Evolutionary conservation across 2,888 invertebrate genomes (phyloP).

Genomic region (Teinopalpus imperialis): DNA sequence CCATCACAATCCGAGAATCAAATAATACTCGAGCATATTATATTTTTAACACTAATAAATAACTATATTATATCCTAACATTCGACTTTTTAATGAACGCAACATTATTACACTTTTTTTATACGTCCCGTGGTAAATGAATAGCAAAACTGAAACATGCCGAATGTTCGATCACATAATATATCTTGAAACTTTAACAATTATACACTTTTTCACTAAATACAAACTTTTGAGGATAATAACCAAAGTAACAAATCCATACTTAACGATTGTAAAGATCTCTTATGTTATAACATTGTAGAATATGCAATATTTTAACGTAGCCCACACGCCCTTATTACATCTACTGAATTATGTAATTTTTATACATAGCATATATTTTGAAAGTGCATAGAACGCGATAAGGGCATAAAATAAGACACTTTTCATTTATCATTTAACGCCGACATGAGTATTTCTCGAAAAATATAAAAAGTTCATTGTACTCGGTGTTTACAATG

Average conservation of each 20-base stretch:
- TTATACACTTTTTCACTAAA: not conserved
- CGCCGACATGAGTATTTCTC: constrained; percentile 36
- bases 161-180: no score
- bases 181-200: not conserved
- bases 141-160: no score
- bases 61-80: no score
- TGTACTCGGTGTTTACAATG: constrained; percentile 67
- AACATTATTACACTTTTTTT: no score
- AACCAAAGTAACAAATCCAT: not conserved
- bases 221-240: not conserved
- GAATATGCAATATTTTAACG: not conserved
- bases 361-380: constrained; percentile 25
- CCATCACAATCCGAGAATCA: constrained; percentile 36
- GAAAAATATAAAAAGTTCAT: constrained; percentile 58
- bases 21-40: not conserved
- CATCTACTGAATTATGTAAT: constrained; percentile 22
- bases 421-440: constrained; percentile 51
- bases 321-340: constrained; percentile 49
- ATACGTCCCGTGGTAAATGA: no score
- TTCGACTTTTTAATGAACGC: no score
- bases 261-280: constrained; percentile 4
- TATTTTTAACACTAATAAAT: not conserved
- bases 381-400: constrained; percentile 25
- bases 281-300: constrained; percentile 14
- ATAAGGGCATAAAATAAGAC: constrained; percentile 34